Percentiles rank a stretch among this genome's conserved stretches.
phyloP scores from a whole-genome alignment of 2,797 vertebrate genomes.

The Hypotaenidia philippensis region DNA sequence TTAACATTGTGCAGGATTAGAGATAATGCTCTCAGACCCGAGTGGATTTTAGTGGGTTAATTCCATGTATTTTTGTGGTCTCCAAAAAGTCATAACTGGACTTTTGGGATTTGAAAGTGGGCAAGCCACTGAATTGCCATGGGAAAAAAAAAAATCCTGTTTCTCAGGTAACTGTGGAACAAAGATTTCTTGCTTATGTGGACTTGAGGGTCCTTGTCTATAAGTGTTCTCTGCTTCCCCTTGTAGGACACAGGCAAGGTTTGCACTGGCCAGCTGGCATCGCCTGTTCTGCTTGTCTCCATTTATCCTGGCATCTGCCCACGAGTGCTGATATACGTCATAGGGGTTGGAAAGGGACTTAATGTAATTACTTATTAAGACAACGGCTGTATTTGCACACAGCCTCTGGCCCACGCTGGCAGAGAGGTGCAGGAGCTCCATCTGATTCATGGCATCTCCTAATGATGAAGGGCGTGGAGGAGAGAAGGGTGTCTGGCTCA shows the following conservation, averaged over 20 bases:
- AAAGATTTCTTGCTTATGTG: not conserved
- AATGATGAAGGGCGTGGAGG: not conserved
- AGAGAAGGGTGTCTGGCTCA: not conserved
- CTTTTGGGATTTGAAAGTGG: not conserved
- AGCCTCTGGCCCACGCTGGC: not conserved
- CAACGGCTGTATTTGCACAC: slow-evolving; percentile 23
- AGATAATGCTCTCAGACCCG: not conserved
- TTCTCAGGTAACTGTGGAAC: not conserved
- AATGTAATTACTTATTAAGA: not conserved
- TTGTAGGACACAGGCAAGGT: not conserved
- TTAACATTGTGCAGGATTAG: not conserved
- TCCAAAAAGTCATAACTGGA: not conserved
- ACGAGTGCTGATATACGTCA: fast-evolving
- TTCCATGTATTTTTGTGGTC: not conserved
- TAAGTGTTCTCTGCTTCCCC: not conserved
- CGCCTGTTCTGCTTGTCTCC: not conserved
- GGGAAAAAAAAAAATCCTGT: not conserved
- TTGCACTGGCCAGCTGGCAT: slow-evolving; percentile 10
- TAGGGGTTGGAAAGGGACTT: not conserved
- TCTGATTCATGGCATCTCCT: not conserved
- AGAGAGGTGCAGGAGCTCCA: not conserved
- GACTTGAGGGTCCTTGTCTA: not conserved
- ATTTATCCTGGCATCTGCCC: slow-evolving; percentile 7
- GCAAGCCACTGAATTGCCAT: not conserved
- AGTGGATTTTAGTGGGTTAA: not conserved